Base-by-base conservation (phyloP, 2,113 vertebrate species). In the Progne subis region DNA sequence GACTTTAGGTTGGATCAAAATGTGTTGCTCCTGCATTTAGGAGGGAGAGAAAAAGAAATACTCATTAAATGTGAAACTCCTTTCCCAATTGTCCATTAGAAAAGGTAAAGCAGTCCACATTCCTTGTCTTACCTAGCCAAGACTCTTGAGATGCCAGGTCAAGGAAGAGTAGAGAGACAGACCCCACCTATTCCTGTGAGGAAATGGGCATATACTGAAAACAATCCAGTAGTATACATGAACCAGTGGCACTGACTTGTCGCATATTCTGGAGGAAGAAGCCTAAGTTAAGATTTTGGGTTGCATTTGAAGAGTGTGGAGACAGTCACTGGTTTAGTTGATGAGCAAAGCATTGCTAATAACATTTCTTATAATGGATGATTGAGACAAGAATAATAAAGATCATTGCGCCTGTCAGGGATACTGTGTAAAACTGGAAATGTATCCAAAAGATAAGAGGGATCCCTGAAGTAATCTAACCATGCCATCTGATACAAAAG, bases 31-130 rank as follows among this genome's bases (percentile, higher is more conserved):
- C 14, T 71, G 11, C 17, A 6, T 24, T 47, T 32, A 14, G 9
- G 17, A 12, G 2, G 1, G 1, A 0, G 1, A 1, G 8, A 39
- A 31, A 37, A 60, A 7, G 0, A 82, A 83, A 28, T 29, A 10
- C 5, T 71, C 5, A 8, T 55, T 55, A 3, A 57, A 56, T 14
- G 34, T 88, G n/a, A 28, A 90, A 55, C 8, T 1, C 6, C 9
- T 53, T 85, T 85, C 59, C 75, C 46, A 31, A 0, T 12, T 77
- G 29, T 31, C 39, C 34, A 29, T 84, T 63, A 29, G 18, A 91
- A 86, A 61, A 46, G 28, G 18, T 67, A 61, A 57, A 86, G 47
- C 59, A 39, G 39, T n/a, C 14, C 47, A 47, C 2, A 3, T 80
- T 86, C 50, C 50, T 78, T 11, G 21, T n/a, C 8, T 70, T 63